Base-by-base conservation (phyloP, 53 echinoderm and acorn worm species). In the Hippasteria phrygiana region DNA sequence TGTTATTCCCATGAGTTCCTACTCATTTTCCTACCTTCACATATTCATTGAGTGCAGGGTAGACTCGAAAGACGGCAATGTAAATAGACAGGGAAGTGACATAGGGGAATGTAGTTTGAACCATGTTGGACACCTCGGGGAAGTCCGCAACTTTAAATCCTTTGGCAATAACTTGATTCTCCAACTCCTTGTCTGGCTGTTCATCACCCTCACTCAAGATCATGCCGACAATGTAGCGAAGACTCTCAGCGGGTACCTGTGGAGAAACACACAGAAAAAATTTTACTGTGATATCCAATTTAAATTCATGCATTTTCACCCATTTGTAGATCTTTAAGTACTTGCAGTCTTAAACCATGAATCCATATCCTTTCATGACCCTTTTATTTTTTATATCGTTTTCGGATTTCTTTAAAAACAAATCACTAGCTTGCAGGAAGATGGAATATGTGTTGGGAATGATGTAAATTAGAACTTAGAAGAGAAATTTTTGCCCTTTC, bases 171-270 rank as follows among this genome's bases (percentile, higher is more conserved):
- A 94, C 54, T 29, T 81, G 88, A 18, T 89, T 73, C 62, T 91
- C 88, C 14, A 88, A 27, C 39, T 92, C 94, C 39, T 87, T 91
- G 88, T 91, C 90, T 12, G 85, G 83, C 18, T 67, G 71, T 1
- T 77, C 83, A 35, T 95, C 95, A 16, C 87, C 91, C 40, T 97
- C 98, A 50, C 87, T 91, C 48, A 97, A 69, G 31, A 97, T 80
- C 28, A 74, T 77, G 14, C 94, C 98, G 0, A 97, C 95, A 2
- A 94, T 87, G 85, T 93, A 91, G 33, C 98, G 94, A 17, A 87
- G 84, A 24, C 93, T 80, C 10, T 55, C 78, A 22, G 73, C 20
- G 13, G 91, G 85, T 26, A 93, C 93, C 95, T 95, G 67, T 62
- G 74, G 20, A 80, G 35, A 55, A 92, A 26, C 18, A 16, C 11